Evolutionary conservation across 1,140 invertebrate genomes (phyloP).

Genomic region (Cyphomyrmex costatus): DNA sequence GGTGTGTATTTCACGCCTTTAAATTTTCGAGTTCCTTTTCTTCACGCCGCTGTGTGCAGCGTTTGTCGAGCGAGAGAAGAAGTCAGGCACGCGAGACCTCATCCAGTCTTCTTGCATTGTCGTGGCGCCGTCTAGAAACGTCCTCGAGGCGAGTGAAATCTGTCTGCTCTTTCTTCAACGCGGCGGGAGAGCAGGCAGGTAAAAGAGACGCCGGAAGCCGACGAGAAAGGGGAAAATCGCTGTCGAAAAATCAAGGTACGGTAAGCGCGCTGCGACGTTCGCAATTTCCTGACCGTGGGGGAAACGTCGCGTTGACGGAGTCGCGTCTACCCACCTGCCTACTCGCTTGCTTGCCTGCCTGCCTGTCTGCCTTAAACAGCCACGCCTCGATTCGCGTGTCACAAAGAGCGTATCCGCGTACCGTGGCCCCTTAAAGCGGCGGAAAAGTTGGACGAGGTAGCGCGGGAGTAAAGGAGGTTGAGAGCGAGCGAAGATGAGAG

Average conservation of each 20-base stretch:
- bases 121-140: slow-evolving; percentile 20
- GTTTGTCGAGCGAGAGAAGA: slow-evolving; percentile 31
- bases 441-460: slow-evolving; percentile 62
- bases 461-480: slow-evolving; percentile 54
- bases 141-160: slow-evolving; percentile 51
- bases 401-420: slow-evolving; percentile 63
- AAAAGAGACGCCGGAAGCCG: slow-evolving; percentile 56
- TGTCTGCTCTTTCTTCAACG: slow-evolving; percentile 15
- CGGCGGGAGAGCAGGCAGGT: slow-evolving; percentile 32
- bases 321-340: slow-evolving; percentile 40
- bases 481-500: slow-evolving; percentile 49
- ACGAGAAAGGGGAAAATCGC: slow-evolving; percentile 46
- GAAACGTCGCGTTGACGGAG: slow-evolving; percentile 14
- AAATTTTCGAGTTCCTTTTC: slow-evolving; percentile 33
- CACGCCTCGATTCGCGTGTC: slow-evolving; percentile 65
- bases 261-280: slow-evolving; percentile 61
- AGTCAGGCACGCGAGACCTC: slow-evolving; percentile 26
- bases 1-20: background rate
- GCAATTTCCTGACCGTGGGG: slow-evolving; percentile 60
- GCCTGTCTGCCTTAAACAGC: slow-evolving; percentile 64
- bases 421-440: slow-evolving; percentile 52
- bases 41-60: background rate
- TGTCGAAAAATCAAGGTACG: slow-evolving; percentile 65
- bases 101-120: background rate
- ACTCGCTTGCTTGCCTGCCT: slow-evolving; percentile 6